Evolutionary conservation across 53 echinoderm and acorn worm species (phyloP), one percentile per base, ranked within the genome.

Genomic region (Mesocentrotus franciscanus): DNA sequence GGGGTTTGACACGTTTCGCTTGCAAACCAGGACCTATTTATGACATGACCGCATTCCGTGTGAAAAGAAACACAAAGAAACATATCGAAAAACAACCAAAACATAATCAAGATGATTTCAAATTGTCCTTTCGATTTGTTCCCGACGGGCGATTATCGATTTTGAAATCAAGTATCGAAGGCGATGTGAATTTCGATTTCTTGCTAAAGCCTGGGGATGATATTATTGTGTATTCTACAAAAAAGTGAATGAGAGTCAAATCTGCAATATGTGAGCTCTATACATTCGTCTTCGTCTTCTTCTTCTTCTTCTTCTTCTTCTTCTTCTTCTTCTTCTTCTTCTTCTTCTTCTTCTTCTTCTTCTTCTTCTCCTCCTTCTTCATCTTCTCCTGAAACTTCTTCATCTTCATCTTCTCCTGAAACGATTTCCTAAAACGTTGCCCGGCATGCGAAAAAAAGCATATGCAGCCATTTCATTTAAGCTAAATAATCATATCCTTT

Each of bases 141-240:
- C 58, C 85, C 57, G n/a, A 9, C n/a, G 58, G 85, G 85, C 58
- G 26, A 85, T 85, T 85, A 85, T 85, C 58, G 85, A 85, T 56
- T 85, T 58, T n/a, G 85, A 85, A 56, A 85, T 83, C 56, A 85
- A 85, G 85, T 85, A 85, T 56, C 85, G 57, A 5, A 4, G 57
- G 58, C 58, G 85, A 85, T n/a, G n/a, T 85, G 85, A n/a, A 85
- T 85, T 85, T 85, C 83, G 85, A 85, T 85, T 58, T 85, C 34
- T 57, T 10, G 26, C 4, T 17, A 79, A 79, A 4, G 16, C 36
- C 79, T 13, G 85, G 11, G 57, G 85, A 34, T 26, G 12, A 1
- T 8, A 85, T 26, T 27, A 85, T 58, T 85, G 85, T 58, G 57
- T 85, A 58, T 85, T 85, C 85, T 85, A 36, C 56, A 34, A 85